phyloP scores from a whole-genome alignment of 2,797 vertebrate genomes.

The Enteromius unitaeniatus region DNA sequence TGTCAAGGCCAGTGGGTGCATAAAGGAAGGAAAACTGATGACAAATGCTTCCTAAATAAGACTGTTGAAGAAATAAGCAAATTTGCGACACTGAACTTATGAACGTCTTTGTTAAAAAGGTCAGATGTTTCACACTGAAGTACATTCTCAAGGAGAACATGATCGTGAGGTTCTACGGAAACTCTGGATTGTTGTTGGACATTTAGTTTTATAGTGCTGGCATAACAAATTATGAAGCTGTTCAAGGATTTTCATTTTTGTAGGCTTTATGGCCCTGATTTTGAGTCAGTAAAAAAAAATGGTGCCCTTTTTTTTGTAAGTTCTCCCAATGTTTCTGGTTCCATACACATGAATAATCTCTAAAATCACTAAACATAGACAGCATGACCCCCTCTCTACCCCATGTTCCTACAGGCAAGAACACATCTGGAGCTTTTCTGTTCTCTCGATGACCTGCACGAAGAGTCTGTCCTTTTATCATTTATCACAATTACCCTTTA shows the following conservation, averaged over 20 bases:
- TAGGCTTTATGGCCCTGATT: background rate
- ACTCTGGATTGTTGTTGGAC: background rate
- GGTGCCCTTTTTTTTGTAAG: background rate
- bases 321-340: slow-evolving; percentile 30
- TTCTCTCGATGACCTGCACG: slow-evolving; percentile 21
- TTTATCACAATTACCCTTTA: slow-evolving; percentile 29
- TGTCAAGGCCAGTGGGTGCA: background rate
- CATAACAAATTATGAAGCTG: background rate
- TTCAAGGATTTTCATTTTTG: background rate
- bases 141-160: background rate
- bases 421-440: slow-evolving; percentile 39
- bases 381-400: slow-evolving; percentile 16
- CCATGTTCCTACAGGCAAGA: slow-evolving; percentile 33
- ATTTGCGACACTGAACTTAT: background rate
- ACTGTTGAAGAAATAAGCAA: slow-evolving; percentile 5
- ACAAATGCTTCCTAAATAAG: background rate
- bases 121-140: background rate
- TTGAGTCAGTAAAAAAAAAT: background rate
- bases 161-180: background rate
- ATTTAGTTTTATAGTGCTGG: background rate
- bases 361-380: slow-evolving; percentile 14
- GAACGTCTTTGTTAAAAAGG: background rate
- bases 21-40: background rate
- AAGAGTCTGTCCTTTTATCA: slow-evolving; percentile 29
- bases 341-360: background rate